These are phyloP conservation scores for Campylomormyrus numenius DNA, from an alignment of 2,113 vertebrate genomes.

Conservation along the genomic window DNA sequence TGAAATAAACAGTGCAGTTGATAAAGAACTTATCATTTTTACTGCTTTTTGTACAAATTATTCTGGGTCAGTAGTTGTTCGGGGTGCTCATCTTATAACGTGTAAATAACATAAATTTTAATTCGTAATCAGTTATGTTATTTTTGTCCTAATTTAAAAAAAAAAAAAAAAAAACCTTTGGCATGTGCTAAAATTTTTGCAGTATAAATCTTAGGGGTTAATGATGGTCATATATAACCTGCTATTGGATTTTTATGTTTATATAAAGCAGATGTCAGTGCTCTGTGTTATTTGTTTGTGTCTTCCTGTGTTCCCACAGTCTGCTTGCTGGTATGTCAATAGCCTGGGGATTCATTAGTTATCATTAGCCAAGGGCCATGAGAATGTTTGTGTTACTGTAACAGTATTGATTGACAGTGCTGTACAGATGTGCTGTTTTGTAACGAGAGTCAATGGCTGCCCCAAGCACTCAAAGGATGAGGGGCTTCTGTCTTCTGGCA, in stretches of 20 bases:
- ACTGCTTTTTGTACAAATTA: neutral
- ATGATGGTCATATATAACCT: neutral
- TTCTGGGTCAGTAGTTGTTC: neutral
- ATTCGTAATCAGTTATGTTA: neutral
- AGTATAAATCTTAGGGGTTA: neutral
- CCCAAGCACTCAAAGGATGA: neutral
- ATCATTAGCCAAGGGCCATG: neutral
- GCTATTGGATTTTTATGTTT: constrained; percentile 4
- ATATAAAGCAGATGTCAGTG: neutral
- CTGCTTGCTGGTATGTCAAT: neutral
- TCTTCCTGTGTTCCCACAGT: neutral
- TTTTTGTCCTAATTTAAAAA: neutral
- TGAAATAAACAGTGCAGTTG: neutral
- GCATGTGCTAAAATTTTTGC: neutral
- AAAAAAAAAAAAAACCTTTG: neutral
- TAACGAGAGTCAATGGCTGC: neutral
- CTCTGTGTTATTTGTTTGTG: neutral
- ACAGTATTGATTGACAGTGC: neutral
- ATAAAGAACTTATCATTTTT: neutral
- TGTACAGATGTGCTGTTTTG: neutral
- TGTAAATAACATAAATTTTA: neutral
- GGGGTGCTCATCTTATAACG: neutral
- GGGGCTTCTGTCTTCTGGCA: neutral
- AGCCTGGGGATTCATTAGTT: constrained; percentile 5
- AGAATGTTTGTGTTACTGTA: neutral